Evolutionary conservation across 1,140 invertebrate genomes (phyloP).

Genomic region (Paramacrobiotus metropolitanus): DNA sequence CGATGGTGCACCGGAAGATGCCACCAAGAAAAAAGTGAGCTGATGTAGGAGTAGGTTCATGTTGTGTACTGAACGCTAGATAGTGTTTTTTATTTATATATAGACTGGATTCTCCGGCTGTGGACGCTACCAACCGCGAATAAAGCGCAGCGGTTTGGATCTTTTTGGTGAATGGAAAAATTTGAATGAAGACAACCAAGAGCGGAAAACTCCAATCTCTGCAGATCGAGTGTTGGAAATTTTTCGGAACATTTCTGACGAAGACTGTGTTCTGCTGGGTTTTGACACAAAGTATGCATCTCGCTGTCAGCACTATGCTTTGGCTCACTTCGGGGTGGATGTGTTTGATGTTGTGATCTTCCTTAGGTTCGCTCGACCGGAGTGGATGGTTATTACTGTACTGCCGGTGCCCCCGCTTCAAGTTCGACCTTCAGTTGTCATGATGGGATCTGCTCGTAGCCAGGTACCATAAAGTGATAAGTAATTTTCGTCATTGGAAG

Average conservation of each 20-base stretch:
- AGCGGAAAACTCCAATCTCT: conserved; percentile 70
- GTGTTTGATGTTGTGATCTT: too few relatives aligned
- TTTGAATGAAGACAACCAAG: conserved; percentile 89
- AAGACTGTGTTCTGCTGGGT: conserved; percentile 80
- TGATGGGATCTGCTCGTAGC: conserved; percentile 95
- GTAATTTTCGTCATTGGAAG: too few relatives aligned
- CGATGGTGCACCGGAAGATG: conserved; percentile 12
- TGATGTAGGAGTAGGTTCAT: conserved; percentile 2
- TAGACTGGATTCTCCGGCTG: conserved; percentile 45
- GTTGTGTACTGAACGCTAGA: too few relatives aligned
- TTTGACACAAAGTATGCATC: conserved; percentile 58
- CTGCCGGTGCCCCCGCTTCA: conserved; percentile 84
- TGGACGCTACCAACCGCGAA: conserved; percentile 83
- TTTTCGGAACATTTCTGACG: conserved; percentile 85
- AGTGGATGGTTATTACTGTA: conserved; percentile 98
- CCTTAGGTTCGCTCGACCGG: conserved; percentile 60
- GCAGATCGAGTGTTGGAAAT: conserved; percentile 92
- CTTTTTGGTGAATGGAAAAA: conserved; percentile 92
- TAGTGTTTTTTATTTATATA: too few relatives aligned
- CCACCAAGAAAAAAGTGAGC: conserved; percentile 11
- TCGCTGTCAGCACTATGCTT: too few relatives aligned
- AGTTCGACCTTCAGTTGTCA: conserved; percentile 81
- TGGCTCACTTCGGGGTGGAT: too few relatives aligned
- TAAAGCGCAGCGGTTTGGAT: conserved; percentile 64
- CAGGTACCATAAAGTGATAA: too few relatives aligned